Conservation (phyloP, 2,113 vertebrate genomes). For the Sus scrofa region T2T-Sscrofa CM000813.6:73337501-73338000, state of each 20-base stretch:
- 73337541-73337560: background rate
- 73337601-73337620: too few species aligned
- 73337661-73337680: background rate
- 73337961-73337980: background rate
- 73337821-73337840: background rate
- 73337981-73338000: background rate
- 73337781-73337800: background rate
- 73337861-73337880: background rate
- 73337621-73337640: background rate
- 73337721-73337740: too few species aligned
- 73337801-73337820: background rate
- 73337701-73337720: background rate
- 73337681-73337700: background rate
- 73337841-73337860: background rate
- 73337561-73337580: background rate
- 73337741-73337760: background rate
- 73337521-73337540: background rate
- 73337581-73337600: too few species aligned
- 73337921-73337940: background rate
- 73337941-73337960: background rate
- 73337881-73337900: background rate
- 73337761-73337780: background rate
- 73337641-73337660: background rate
- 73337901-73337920: constrained; percentile 17
- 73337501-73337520: background rate